Evolutionary conservation across 1,140 invertebrate genomes (phyloP), one percentile per base, ranked within the genome.

Genomic region (Trichonephila clavata): DNA sequence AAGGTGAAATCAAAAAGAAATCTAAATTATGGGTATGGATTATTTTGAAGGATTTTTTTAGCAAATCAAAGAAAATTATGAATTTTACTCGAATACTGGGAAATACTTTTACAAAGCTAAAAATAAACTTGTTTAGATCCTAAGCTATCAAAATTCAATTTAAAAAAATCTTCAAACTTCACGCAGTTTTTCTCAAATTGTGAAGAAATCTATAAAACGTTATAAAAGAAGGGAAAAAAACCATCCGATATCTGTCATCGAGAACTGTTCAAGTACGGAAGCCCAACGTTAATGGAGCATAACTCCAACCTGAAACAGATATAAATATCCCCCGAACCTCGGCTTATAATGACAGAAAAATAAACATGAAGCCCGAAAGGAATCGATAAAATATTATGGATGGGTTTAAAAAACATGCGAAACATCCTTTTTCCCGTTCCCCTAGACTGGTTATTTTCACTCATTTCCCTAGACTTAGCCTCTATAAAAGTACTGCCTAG

Each of bases 281-380:
- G 86, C 60, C 1, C n/a, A 27, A 59, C 81, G 89, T 57, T 90
- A 90, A 90, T 90, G 89, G 89, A 90, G 71, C 68, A 60, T 32
- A 90, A 90, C 57, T 61, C 50, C 68, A 24, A 43, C n/a, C 57
- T 21, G n/a, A 21, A 71, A 16, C 43, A 84, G 83, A 39, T 90
- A 43, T 71, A 81, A 77, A 60, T 87, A 87, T 90, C 39, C 43
- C 24, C 6, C 71, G 2, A 39, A 27, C 32, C 71, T 77, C 71
- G 14, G 32, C 71, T 77, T 77, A 77, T 77, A 61, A 90, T 81
- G 89, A 90, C 89, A 90, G 89, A 90, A 81, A 90, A 90, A 90
- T 90, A 90, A 90, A 90, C 89, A 90, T 14, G 57, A 21, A 27
- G 24, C 86, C 27, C 27, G 61, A 87, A 65, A 65, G 63, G 86